Evolutionary conservation across 2,888 invertebrate species (phyloP), one percentile per base, ranked within the genome.

Genomic region (Julus scanicus): DNA sequence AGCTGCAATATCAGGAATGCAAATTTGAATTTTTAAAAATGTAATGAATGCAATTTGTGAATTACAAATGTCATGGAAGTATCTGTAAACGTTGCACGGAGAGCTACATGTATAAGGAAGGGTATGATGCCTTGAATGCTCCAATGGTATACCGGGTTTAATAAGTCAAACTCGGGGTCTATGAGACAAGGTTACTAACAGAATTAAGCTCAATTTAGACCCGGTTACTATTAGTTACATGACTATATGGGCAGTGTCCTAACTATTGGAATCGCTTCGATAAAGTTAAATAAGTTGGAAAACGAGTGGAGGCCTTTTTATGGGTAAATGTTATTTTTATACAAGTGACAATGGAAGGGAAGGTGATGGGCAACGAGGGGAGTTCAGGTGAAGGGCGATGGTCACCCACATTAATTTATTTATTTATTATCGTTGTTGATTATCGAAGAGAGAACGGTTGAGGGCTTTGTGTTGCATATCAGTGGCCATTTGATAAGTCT

Each of bases 371-470:
- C n/a, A 71, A 29, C 29, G 71, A 71, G 3, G 71, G 71, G 71
- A 71, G 71, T 71, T 71, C 71, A 71, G 71, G 71, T 71, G 71
- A 71, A 71, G 71, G 71, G n/a, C 71, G 71, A n/a, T 29, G 71
- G 71, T 71, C 71, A 71, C 71, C 71, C 71, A 71, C 71, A 71
- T 71, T 71, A 29, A 71, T 71, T 71, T 71, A 71, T 71, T 71
- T 71, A 71, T 71, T 71, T 71, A 71, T 71, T 71, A 29, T 71
- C 20, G n/a, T 71, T 71, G 71, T 29, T 71, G 71, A 71, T 71
- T 71, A 71, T 71, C 20, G 71, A 71, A 71, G 53, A 53, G 53
- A 15, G 53, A 53, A 15, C 4, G 53, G 53, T 53, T 53, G 53
- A 13, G 53, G 29, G 71, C 71, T 20, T 71, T 8, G 71, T 29